Conservation (phyloP, 2,113 vertebrate species). For the Aphelocoma coerulescens region DNA sequence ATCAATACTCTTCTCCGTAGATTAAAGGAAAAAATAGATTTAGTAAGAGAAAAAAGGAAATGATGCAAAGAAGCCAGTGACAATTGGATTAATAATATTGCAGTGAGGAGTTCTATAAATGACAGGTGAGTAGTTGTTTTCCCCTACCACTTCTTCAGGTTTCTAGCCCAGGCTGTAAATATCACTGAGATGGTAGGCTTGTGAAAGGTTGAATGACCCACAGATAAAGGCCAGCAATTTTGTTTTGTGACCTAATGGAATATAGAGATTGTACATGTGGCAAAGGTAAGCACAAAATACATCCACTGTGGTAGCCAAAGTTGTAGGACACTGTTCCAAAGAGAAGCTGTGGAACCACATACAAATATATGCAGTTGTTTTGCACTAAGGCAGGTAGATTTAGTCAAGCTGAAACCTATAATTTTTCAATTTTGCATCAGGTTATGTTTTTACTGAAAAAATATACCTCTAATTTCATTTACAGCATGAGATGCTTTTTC, state of each 20-base stretch:
- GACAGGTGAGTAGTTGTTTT: background rate
- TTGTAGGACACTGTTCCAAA: background rate
- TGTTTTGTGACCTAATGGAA: background rate
- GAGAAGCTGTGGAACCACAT: background rate
- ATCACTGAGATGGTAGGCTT: background rate
- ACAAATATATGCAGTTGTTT: background rate
- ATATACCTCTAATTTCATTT: background rate
- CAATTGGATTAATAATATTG: background rate
- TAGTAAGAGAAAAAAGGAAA: background rate
- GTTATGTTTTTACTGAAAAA: background rate
- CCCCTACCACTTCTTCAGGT: background rate
- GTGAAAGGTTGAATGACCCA: conserved; percentile 13
- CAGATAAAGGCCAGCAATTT: conserved; percentile 19
- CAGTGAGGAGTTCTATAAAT: background rate
- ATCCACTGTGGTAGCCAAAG: background rate
- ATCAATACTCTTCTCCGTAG: conserved; percentile 36
- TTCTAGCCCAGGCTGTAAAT: conserved; percentile 19
- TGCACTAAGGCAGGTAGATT: background rate
- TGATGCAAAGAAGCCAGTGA: background rate
- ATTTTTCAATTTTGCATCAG: background rate
- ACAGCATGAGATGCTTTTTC: accelerated
- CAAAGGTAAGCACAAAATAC: background rate
- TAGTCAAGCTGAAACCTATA: background rate
- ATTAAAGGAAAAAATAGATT: conserved; percentile 55
- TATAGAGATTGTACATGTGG: background rate